Base-by-base conservation (phyloP, 1,140 invertebrate species). In the Caenorhabditis inopinata region DNA sequence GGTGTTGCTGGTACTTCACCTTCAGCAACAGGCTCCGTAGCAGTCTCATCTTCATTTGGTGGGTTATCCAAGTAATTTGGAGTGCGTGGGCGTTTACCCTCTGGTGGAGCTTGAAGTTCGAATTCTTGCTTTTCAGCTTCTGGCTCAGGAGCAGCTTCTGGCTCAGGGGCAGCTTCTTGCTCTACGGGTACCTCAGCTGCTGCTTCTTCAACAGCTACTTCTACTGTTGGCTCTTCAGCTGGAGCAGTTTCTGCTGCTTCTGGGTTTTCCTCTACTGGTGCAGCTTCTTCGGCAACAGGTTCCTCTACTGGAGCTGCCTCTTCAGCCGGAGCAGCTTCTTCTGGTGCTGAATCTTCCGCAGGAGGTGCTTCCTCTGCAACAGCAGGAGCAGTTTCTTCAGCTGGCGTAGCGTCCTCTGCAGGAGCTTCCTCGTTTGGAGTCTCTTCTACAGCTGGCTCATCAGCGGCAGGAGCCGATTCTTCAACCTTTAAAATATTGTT, bases 61-160 rank as follows among this genome's bases (percentile, higher is more conserved):
- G 82, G 82, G 29, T 62, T 80, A 51, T 87, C 86, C 49, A 87
- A 76, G 32, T 88, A 84, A 76, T 87, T 87, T 21, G 86, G 87
- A 45, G 86, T 87, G 23, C 86, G 81, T 12, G 87, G 85, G 25
- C 86, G 78, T 68, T 87, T 89, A 4, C 86, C 85, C 53, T 84
- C 78, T 74, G 86, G 87, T n/a, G 84, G 84, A 42, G 82, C 83
- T 68, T 84, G 84, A 42, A 88, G 83, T 42, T 85, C 82, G 53
- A 87, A 87, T 14, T 58, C 46, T 35, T 87, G 35, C 51, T 77
- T 76, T 14, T 74, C 78, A 16, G 77, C 74, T 46, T 62, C 78
- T 68, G 32, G 32, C 42, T 85, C 85, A 2, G 48, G 77, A 21
- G 45, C 29, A n/a, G n/a, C n/a, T n/a, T n/a, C n/a, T n/a, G n/a